phyloP scores from a whole-genome alignment of 1,140 invertebrate genomes.

The Rhopalosiphum padi region DNA sequence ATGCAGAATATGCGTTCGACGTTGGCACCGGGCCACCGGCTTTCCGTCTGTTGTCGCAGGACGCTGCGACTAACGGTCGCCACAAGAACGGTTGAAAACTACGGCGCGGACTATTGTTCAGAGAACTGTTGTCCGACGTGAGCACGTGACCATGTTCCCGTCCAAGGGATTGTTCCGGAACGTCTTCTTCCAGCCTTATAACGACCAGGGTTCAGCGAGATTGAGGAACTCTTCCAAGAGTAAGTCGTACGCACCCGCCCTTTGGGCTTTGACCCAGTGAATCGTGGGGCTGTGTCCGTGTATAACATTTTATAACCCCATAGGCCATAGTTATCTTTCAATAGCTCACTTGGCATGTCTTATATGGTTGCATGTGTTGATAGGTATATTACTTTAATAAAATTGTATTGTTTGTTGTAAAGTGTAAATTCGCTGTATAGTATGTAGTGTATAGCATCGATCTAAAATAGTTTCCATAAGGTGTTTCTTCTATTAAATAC shows the following conservation, averaged over 20 bases:
- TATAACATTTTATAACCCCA: background rate
- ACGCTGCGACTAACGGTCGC: background rate
- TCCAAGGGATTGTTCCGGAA: conserved; percentile 35
- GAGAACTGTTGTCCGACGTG: background rate
- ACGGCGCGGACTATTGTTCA: background rate
- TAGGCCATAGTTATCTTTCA: background rate
- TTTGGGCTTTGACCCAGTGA: too few relatives aligned
- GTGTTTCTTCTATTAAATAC: too few relatives aligned
- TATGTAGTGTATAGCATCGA: background rate
- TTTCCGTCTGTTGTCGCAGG: background rate
- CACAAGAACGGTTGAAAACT: background rate
- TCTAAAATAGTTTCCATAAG: too few relatives aligned
- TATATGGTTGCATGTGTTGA: background rate
- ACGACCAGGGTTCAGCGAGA: background rate
- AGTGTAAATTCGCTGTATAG: too few relatives aligned
- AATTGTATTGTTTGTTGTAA: too few relatives aligned
- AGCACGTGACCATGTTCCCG: background rate
- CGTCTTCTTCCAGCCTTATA: conserved; percentile 40
- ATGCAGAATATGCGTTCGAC: background rate
- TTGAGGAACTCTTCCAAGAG: background rate
- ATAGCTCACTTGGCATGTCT: background rate
- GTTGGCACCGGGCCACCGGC: background rate
- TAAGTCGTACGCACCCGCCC: background rate
- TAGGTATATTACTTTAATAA: background rate
- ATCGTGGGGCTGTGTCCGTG: background rate